Evolutionary conservation across 2,797 vertebrate species (phyloP), one percentile per base, ranked within the genome.

Genomic region (Mus spretus): DNA sequence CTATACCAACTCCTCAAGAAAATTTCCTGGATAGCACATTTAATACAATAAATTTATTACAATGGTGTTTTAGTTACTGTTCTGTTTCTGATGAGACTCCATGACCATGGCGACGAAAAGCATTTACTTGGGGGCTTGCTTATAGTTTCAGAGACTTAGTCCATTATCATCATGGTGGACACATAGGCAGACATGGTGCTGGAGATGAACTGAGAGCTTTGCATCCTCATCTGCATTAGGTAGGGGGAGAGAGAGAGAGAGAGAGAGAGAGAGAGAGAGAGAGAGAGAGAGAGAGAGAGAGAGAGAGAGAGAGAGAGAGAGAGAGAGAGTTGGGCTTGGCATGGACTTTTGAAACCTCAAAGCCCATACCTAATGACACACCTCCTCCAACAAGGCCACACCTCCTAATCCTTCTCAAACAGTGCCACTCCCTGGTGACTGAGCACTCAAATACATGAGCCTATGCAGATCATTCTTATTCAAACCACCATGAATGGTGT

Each of bases 1-100:
- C 80, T 9, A 92, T 63, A 85, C 90, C 92, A 86, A 92, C 63
- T 89, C 57, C 11, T 31, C 22, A 79, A 83, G 79, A 94, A 96
- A 91, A 70, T 19, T 24, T 61, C 50, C 59, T 85, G 91, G 91
- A 82, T 63, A 79, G 67, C 37, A 88, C 47, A 84, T 80, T 89
- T 80, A 89, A 44, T 57, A 61, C 24, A 81, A 50, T 40, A 55
- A 80, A 89, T 80, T 14, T 19, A 80, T 40, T 61, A 50, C 37
- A 59, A 50, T 1, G 59, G 28, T 19, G 15, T 63, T 40, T 47
- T 44, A 9, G 44, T 67, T 19, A 63, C 20, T 50, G 61, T 50
- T 34, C 44, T 50, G 22, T 50, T n/a, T 67, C 19, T 67, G 40
- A 50, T 67, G 82, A 85, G 83, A 67, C 28, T 22, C 28, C 40